Conservation (phyloP, 2,113 vertebrate species). For the Hemichromis elongatus region DNA sequence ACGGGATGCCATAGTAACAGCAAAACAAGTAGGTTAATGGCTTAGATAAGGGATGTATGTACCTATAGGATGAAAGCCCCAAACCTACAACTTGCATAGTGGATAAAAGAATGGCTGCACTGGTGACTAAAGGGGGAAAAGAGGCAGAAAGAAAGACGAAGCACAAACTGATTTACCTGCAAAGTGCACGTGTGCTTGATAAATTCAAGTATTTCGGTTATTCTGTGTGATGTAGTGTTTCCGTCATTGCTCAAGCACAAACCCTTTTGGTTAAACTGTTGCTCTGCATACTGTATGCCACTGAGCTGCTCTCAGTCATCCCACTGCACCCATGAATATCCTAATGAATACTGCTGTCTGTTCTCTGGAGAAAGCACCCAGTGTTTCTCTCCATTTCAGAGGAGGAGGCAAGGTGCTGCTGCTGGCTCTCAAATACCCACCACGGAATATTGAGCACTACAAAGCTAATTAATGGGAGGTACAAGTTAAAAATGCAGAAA, state of each 20-base stretch:
- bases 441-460: constrained; percentile 46
- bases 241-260: not conserved
- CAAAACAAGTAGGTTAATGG: not conserved
- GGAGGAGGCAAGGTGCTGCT: constrained; percentile 58
- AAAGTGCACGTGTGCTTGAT: not conserved
- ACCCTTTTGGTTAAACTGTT: constrained; percentile 21
- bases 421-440: constrained; percentile 37
- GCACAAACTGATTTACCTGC: not conserved
- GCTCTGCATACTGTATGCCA: constrained; percentile 36
- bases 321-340: constrained; percentile 34
- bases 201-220: not conserved
- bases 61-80: not conserved
- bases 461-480: constrained; percentile 60
- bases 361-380: constrained; percentile 68
- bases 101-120: not conserved
- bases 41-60: not conserved
- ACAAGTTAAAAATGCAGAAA: constrained; percentile 43
- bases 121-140: not conserved
- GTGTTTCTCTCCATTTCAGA: constrained; percentile 61
- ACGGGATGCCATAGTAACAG: not conserved
- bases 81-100: not conserved
- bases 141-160: not conserved
- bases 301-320: constrained; percentile 44
- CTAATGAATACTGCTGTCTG: constrained; percentile 69
- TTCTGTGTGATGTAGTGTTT: not conserved